Evolutionary conservation across 2,888 invertebrate genomes (phyloP), one percentile per base, ranked within the genome.

Genomic region (Bembecia ichneumoniformis): DNA sequence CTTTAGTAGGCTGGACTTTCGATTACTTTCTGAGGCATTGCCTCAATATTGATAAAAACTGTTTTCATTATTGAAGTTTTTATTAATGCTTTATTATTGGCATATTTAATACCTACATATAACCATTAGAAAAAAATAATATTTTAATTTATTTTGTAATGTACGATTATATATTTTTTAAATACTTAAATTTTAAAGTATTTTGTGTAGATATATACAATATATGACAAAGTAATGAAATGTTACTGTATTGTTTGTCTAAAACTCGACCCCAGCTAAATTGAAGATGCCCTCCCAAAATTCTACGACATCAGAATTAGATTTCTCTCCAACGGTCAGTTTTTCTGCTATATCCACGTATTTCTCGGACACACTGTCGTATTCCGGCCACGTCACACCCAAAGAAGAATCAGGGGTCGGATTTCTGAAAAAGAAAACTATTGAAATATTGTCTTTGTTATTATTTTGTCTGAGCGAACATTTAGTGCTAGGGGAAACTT

Each of bases 361-460:
- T 4, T 50, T 49, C 49, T 68, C 59, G 4, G 51, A 58, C 0
- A 15, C 46, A 9, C 55, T 56, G 16, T 73, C 58, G 47, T 72
- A 82, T 49, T 71, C 60, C 1, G 71, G 74, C 79, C 82, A 82
- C 1, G 16, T 58, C 1, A 64, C 60, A 2, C 69, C 71, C 2
- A 75, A 58, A 0, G 68, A 58, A 0, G 55, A 7, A 40, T 76
- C 73, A 1, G 81, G 78, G 0, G 82, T 82, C 10, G 81, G 79
- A 11, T 66, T 75, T 0, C 82, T 82, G 67, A 10, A 63, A 65
- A 55, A 44, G 46, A 35, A 43, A 4, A 15, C n/a, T 15, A 1
- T 15, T 4, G 34, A 9, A 35, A 28, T 7, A 28, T 4, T 28
- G 20, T 7, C 28, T 28, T 7, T 5, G 28, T 40, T 14, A 13